Base-by-base conservation (phyloP, 2,113 vertebrate genomes). In the Heterocephalus glaber region DNA sequence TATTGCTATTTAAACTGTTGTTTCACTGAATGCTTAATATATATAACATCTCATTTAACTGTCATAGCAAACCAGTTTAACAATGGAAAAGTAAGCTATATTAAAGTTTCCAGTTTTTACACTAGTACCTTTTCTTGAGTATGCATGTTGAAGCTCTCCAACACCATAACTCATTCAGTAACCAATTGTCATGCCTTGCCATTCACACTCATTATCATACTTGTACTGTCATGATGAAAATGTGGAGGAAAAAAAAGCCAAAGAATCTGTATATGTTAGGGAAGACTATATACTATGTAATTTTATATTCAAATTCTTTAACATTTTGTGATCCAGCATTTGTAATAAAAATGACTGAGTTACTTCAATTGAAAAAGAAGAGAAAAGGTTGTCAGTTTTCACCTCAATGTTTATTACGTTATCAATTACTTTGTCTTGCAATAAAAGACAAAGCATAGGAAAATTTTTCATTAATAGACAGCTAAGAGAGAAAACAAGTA, bases 271-370 rank as follows among this genome's bases (percentile, higher is more conserved):
- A 97, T 98, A 97, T 98, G 98, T 98, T 98, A 98, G 98, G 98
- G 98, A 98, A 98, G 98, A 98, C 98, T 98, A 98, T 97, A 98
- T 98, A 97, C 96, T 98, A 98, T 98, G 98, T 98, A 97, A 98
- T 98, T 97, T 98, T 98, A 98, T 98, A 98, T 97, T 98, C 98
- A 98, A 97, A 98, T 98, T 97, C 98, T 98, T 98, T 99, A 98
- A 98, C 91, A 58, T 98, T 98, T n/a, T n/a, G n/a, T n/a, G n/a
- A n/a, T n/a, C n/a, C n/a, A n/a, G n/a, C n/a, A n/a, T 99, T 99
- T 99, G 99, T 99, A 99, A 99, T n/a, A 99, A 99, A 99, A 99
- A 99, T 99, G 98, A 99, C 98, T 99, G 98, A 99, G 99, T 99
- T 99, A 99, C 99, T 99, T 99, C 99, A 98, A 98, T 98, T 98